Evolutionary conservation across 2,113 vertebrate species (phyloP).

Genomic region (Psammodynastes pulverulentus): DNA sequence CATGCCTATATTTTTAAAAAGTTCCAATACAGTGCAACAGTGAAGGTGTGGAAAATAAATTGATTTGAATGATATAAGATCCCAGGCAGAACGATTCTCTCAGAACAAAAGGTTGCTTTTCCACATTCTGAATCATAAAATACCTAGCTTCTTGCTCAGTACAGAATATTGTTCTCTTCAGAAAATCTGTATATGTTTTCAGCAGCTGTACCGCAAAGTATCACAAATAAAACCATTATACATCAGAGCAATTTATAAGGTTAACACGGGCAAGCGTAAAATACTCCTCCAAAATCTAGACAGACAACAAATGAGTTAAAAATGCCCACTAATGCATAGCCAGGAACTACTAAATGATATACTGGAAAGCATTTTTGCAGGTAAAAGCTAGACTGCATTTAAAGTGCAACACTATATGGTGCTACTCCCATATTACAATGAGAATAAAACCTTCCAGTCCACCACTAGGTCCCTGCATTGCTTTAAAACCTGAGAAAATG

Average conservation of each 20-base stretch:
- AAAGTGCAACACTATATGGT: conserved; percentile 72
- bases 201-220: conserved; percentile 38
- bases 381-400: conserved; percentile 69
- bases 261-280: conserved; percentile 36
- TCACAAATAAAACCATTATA: conserved; percentile 50
- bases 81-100: conserved; percentile 22
- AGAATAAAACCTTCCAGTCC: conserved; percentile 64
- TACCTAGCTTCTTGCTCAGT: conserved; percentile 29
- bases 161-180: conserved; percentile 29
- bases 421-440: conserved; percentile 56
- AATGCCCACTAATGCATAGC: conserved; percentile 68
- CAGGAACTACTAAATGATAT: conserved; percentile 65
- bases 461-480: conserved; percentile 68
- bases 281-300: conserved; percentile 34
- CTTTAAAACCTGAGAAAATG: conserved; percentile 74
- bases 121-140: not conserved
- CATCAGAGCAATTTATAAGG: conserved; percentile 36
- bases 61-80: conserved; percentile 26
- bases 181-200: conserved; percentile 42
- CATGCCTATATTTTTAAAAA: conserved; percentile 22
- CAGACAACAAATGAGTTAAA: conserved; percentile 30
- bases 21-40: conserved; percentile 2
- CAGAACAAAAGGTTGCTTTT: conserved; percentile 49
- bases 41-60: conserved; percentile 15
- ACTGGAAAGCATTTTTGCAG: conserved; percentile 69